These are phyloP conservation scores for Peromyscus melanophrys DNA, from an alignment of 2,797 vertebrate genomes.

Conservation along the genomic window DNA sequence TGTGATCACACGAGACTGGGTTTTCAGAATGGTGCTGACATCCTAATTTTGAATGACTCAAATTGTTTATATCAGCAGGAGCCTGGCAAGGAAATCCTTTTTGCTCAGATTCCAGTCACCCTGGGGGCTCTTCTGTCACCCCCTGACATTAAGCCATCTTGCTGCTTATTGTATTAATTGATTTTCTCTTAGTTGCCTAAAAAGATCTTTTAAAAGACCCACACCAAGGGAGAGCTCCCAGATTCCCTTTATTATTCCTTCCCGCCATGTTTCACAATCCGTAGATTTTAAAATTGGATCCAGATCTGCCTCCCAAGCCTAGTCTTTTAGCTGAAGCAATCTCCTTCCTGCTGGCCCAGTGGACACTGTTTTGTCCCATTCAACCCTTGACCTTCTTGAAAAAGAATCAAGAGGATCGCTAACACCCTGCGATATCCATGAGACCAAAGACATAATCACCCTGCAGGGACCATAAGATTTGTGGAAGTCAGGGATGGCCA, in stretches of 20 bases:
- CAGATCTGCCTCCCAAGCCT: conserved; percentile 78
- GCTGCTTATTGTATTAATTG: conserved; percentile 77
- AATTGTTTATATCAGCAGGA: conserved; percentile 79
- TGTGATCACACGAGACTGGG: conserved; percentile 45
- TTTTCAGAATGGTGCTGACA: conserved; percentile 72
- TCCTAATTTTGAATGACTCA: conserved; percentile 72
- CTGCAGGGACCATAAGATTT: not conserved
- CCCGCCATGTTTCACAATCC: conserved; percentile 83
- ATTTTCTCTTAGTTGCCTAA: conserved; percentile 76
- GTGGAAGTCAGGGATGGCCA: not conserved
- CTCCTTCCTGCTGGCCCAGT: conserved; percentile 73
- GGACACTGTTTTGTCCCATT: conserved; percentile 68
- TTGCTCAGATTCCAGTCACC: conserved; percentile 12
- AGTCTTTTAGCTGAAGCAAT: conserved; percentile 78
- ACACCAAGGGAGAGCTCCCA: conserved; percentile 81
- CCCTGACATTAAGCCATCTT: conserved; percentile 67
- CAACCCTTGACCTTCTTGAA: conserved; percentile 47
- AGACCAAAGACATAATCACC: conserved; percentile 58
- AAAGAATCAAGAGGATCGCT: conserved; percentile 19
- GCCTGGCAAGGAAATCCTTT: conserved; percentile 18
- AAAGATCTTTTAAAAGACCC: conserved; percentile 79
- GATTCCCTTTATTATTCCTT: conserved; percentile 80
- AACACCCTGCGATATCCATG: conserved; percentile 35
- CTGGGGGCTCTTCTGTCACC: conserved; percentile 49
- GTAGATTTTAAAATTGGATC: conserved; percentile 85